Conservation (phyloP, 1,140 invertebrate genomes). For the Calosoma granatense region DNA sequence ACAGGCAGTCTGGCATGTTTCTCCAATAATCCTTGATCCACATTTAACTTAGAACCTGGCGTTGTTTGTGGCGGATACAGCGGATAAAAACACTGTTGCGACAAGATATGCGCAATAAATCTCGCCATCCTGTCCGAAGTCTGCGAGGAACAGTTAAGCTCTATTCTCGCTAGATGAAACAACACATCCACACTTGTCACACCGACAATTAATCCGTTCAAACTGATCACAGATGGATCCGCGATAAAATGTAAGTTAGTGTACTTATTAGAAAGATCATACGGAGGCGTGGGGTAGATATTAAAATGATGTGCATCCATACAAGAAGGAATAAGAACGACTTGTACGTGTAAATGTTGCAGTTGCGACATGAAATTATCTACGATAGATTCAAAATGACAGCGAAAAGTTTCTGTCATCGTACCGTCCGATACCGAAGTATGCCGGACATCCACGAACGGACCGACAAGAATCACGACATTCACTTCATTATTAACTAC, state of each 20-base stretch:
- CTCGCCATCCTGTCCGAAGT: slow-evolving; percentile 52
- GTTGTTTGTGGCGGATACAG: slow-evolving; percentile 52
- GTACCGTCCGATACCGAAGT: slow-evolving; percentile 44
- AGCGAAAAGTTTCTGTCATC: slow-evolving; percentile 52
- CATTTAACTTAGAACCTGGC: slow-evolving; percentile 32
- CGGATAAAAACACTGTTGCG: slow-evolving; percentile 71
- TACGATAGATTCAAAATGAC: slow-evolving; percentile 59
- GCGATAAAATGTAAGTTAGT: slow-evolving; percentile 39
- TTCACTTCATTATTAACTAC: slow-evolving; percentile 62
- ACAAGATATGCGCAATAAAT: slow-evolving; percentile 56
- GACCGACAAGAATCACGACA: slow-evolving; percentile 70
- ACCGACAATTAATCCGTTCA: slow-evolving; percentile 67
- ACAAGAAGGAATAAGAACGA: slow-evolving; percentile 63
- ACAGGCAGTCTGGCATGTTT: slow-evolving; percentile 49
- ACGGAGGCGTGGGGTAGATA: slow-evolving; percentile 75
- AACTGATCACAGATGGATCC: slow-evolving; percentile 69
- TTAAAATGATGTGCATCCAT: slow-evolving; percentile 66
- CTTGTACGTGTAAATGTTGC: slow-evolving; percentile 43
- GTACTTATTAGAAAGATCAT: slow-evolving; percentile 45
- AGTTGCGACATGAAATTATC: slow-evolving; percentile 45
- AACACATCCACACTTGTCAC: slow-evolving; percentile 73
- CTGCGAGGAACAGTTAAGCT: slow-evolving; percentile 42
- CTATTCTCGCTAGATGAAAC: slow-evolving; percentile 67
- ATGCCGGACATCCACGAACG: slow-evolving; percentile 68
- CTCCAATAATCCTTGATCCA: slow-evolving; percentile 58